These are phyloP conservation scores for Panthera leo DNA, from an alignment of 2,113 vertebrate species.

Conservation along the genomic window DNA sequence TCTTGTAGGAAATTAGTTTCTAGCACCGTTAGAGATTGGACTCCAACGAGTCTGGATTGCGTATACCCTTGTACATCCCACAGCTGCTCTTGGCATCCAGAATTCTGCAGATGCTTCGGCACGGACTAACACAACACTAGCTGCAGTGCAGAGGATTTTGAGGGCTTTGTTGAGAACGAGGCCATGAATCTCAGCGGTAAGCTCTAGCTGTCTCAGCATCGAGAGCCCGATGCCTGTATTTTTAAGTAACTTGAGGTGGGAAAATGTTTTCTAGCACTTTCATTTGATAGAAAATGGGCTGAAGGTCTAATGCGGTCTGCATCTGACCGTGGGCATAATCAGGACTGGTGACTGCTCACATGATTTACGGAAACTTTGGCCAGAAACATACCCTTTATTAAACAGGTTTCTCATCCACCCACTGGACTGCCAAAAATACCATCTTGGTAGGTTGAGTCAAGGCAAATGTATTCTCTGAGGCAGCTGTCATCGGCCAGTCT, in stretches of 20 bases:
- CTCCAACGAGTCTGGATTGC: not conserved
- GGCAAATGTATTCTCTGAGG: not conserved
- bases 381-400: not conserved
- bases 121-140: not conserved
- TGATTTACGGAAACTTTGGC: not conserved
- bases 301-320: not conserved
- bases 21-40: constrained; percentile 49
- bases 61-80: not conserved
- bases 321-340: fast-evolving
- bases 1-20: constrained; percentile 47
- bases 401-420: not conserved
- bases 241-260: not conserved
- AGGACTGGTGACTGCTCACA: not conserved
- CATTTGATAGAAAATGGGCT: not conserved
- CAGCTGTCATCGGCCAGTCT: not conserved
- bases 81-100: constrained; percentile 52
- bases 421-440: not conserved
- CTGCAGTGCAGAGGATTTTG: not conserved
- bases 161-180: not conserved
- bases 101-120: constrained; percentile 44
- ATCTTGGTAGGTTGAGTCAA: not conserved
- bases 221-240: not conserved
- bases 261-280: not conserved
- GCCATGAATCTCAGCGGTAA: constrained; percentile 48
- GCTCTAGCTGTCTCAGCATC: not conserved